phyloP scores from a whole-genome alignment of 2,113 vertebrate genomes.

The Otolemur garnettii region DNA sequence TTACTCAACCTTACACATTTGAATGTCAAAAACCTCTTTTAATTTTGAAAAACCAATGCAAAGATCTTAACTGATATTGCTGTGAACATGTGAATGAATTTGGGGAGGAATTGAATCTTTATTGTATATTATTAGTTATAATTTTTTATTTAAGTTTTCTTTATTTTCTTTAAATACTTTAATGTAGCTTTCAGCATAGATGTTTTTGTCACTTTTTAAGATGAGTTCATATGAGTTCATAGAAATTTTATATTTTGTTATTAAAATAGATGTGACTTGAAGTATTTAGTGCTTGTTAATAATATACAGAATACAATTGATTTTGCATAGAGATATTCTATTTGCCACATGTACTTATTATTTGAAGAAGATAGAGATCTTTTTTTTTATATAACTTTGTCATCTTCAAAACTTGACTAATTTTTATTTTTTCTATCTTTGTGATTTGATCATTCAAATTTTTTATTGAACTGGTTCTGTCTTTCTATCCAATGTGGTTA shows the following conservation, averaged over 20 bases:
- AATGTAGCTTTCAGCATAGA: background rate
- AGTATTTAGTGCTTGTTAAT: background rate
- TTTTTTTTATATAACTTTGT: background rate
- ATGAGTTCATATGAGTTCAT: background rate
- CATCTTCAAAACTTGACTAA: background rate
- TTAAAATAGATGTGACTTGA: background rate
- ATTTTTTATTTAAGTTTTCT: background rate
- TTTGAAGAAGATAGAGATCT: background rate
- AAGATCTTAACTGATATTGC: background rate
- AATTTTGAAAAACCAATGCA: background rate
- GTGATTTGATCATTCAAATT: background rate
- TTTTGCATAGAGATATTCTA: background rate
- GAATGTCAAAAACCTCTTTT: background rate
- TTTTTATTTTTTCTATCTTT: background rate
- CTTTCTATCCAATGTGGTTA: background rate
- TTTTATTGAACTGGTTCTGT: background rate
- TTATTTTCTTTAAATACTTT: background rate
- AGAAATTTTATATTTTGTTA: background rate
- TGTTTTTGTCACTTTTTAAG: background rate
- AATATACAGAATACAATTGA: background rate
- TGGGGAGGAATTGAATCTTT: background rate
- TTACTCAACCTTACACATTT: background rate
- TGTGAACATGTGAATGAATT: background rate
- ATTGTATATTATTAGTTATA: background rate
- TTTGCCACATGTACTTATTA: background rate